Percentiles rank a stretch among this genome's conserved stretches.
phyloP scores from a whole-genome alignment of 2,113 vertebrate species.

The Rousettus leschenaultii region DNA sequence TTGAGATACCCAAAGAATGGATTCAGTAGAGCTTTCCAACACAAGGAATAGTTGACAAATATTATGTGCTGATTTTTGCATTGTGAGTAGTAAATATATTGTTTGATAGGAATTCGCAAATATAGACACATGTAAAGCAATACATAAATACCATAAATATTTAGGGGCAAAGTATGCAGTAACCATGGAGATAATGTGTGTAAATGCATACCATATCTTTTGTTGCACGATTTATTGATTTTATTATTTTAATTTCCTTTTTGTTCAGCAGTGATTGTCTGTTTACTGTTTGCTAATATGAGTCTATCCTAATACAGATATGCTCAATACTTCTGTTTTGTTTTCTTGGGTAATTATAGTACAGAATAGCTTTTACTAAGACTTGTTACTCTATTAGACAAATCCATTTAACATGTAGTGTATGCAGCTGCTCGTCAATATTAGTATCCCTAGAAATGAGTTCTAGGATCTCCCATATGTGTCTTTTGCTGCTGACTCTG shows the following conservation, averaged over 20 bases:
- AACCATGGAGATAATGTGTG: not conserved
- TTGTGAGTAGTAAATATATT: not conserved
- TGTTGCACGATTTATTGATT: not conserved
- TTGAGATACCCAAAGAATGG: not conserved
- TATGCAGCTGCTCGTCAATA: not conserved
- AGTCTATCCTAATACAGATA: not conserved
- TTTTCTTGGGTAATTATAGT: not conserved
- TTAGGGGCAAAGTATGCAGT: not conserved
- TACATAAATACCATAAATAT: not conserved
- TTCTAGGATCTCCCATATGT: not conserved
- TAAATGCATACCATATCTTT: not conserved
- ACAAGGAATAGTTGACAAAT: not conserved
- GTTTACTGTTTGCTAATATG: not conserved
- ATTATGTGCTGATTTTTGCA: not conserved
- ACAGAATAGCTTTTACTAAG: not conserved
- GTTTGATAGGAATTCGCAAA: not conserved
- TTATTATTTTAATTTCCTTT: not conserved
- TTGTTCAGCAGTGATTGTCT: not conserved
- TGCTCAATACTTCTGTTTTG: not conserved
- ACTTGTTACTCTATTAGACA: not conserved
- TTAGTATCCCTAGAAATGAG: not conserved
- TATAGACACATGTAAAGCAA: not conserved
- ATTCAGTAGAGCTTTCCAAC: not conserved
- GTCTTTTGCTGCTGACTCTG: not conserved
- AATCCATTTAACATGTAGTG: not conserved